Base-by-base conservation (phyloP, 1,140 invertebrate genomes). In the Leptonema lineaticorne region DNA sequence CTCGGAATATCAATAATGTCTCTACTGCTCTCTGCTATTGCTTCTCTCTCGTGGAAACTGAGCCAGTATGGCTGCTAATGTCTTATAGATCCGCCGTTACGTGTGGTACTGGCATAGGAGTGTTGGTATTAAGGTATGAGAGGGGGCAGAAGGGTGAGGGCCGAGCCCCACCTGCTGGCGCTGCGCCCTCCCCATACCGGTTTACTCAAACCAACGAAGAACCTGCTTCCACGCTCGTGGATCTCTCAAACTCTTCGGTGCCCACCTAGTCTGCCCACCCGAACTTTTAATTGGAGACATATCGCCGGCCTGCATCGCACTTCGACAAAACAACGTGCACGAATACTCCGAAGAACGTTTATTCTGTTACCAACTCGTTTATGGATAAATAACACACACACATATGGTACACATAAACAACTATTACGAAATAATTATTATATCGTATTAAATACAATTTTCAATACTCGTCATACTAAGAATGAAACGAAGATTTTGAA, bases 1-100 rank as follows among this genome's bases (percentile, higher is more conserved):
- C 59, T 65, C 70, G 70, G 70, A 72, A 72, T 72, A 72, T 72
- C 70, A 72, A 72, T 72, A 72, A 69, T 72, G 70, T 72, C 70
- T 69, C 70, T 65, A 50, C 67, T 63, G 57, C 67, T 68, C 66
- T 68, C 66, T 68, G 69, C 66, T 67, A 70, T 70, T 68, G 69
- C 69, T 68, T 68, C 69, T 67, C 69, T 70, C 69, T 65, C 59
- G 50, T 68, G 69, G 69, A 71, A 66, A 71, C 53, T 68, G 69
- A 68, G 53, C 67, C 66, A 62, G 69, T 62, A 58, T 67, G 69
- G 67, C 67, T 63, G 67, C 59, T 68, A 68, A 68, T 68, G 67
- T 69, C 67, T 69, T 69, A 63, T 67, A 45, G 53, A 67, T 67
- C 57, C 67, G 48, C 30, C 29, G 66, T 9, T 57, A 67, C 66